Conservation (phyloP, 1,140 invertebrate genomes). For the Drosophila ananassae region DNA sequence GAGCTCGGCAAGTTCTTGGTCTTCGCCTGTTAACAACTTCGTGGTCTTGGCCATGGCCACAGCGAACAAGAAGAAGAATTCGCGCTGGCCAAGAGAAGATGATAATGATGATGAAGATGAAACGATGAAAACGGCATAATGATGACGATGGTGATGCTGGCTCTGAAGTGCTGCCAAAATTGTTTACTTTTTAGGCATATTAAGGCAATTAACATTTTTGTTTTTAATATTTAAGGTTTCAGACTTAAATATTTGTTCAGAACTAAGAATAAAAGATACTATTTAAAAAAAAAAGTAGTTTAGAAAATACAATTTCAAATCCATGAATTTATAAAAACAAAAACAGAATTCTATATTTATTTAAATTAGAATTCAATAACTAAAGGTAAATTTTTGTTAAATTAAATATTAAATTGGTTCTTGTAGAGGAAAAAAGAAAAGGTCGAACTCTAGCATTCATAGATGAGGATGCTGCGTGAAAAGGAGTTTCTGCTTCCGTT, state of each 20-base stretch:
- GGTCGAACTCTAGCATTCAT: not conserved
- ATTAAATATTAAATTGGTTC: too few species aligned
- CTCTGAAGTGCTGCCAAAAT: constrained; percentile 41
- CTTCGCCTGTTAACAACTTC: constrained; percentile 34
- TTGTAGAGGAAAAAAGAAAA: not conserved
- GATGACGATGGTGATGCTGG: constrained; percentile 44
- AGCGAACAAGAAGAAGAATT: constrained; percentile 59
- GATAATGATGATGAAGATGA: constrained; percentile 13
- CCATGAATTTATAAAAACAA: too few species aligned
- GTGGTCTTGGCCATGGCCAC: constrained; percentile 72
- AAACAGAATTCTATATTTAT: too few species aligned
- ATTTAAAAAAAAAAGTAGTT: too few species aligned
- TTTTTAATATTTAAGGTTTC: not conserved
- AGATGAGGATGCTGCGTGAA: not conserved
- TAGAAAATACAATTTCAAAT: too few species aligned
- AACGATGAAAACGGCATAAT: constrained; percentile 16
- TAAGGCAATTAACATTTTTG: too few species aligned
- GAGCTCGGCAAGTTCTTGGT: constrained; percentile 71
- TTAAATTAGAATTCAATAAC: too few species aligned
- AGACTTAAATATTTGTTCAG: too few species aligned
- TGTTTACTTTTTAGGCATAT: not conserved
- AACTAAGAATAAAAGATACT: too few species aligned
- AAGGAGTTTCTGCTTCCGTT: constrained; percentile 8
- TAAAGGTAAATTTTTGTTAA: too few species aligned
- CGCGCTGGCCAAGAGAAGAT: constrained; percentile 41